phyloP scores from a whole-genome alignment of 1,140 invertebrate species.

The Aradophagus sp. region DNA sequence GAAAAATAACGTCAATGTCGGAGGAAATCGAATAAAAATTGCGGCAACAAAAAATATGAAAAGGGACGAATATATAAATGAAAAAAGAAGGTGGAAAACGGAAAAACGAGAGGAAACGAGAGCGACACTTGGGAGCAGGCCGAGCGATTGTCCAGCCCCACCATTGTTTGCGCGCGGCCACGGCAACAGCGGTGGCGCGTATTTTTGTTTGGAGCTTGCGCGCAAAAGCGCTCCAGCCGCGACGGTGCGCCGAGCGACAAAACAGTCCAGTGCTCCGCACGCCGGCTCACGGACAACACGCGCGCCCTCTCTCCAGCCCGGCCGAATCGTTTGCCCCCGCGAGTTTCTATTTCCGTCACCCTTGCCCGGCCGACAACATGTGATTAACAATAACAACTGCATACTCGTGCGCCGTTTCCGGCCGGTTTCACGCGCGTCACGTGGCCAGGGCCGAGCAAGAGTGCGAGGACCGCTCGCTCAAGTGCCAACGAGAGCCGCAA shows the following conservation, averaged over 20 bases:
- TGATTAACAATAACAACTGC: conserved; percentile 38
- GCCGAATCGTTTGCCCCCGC: conserved; percentile 9
- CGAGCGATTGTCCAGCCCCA: conserved; percentile 31
- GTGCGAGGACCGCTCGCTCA: neutral
- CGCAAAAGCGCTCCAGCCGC: conserved; percentile 58
- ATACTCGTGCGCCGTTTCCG: conserved; percentile 23
- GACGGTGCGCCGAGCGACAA: conserved; percentile 58
- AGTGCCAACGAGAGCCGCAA: no score
- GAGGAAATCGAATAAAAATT: no score
- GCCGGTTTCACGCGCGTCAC: conserved; percentile 31
- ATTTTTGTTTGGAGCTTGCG: conserved; percentile 60
- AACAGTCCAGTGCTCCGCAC: conserved; percentile 65
- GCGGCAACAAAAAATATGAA: neutral
- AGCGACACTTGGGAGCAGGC: no score
- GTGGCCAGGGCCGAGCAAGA: conserved; percentile 12
- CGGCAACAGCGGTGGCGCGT: conserved; percentile 29
- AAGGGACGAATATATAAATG: neutral
- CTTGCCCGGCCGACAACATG: conserved; percentile 29
- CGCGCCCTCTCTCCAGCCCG: conserved; percentile 23
- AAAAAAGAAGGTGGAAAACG: conserved; percentile 7
- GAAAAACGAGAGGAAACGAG: no score
- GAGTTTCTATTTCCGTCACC: conserved; percentile 3
- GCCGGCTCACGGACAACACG: conserved; percentile 61
- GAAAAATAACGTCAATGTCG: no score
- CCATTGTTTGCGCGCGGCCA: conserved; percentile 22